Conservation (phyloP, 2,113 vertebrate genomes). For the Trematocara unimaculatum region DNA sequence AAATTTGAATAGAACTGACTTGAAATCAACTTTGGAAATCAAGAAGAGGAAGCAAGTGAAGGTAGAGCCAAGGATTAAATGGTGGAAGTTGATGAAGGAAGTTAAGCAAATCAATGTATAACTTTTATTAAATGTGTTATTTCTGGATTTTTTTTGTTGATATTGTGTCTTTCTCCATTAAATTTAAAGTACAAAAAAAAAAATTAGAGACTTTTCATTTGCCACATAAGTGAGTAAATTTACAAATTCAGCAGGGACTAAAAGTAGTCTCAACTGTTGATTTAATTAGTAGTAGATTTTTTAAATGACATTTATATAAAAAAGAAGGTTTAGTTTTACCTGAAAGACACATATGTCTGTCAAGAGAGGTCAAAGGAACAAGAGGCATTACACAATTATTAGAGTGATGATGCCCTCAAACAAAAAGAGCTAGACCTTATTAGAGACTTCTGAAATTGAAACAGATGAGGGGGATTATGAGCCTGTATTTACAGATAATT, state of each 20-base stretch:
- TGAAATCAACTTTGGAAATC: background rate
- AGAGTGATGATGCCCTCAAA: conserved; percentile 55
- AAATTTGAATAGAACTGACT: background rate
- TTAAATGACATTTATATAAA: conserved; percentile 7
- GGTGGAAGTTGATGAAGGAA: background rate
- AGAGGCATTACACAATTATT: conserved; percentile 59
- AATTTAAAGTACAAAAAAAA: background rate
- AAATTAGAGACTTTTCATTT: background rate
- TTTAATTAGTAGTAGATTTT: background rate
- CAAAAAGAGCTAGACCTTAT: conserved; percentile 40
- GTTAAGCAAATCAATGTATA: background rate
- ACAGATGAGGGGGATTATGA: conserved; percentile 61
- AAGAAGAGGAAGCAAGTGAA: background rate
- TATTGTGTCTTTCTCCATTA: background rate
- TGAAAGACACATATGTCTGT: background rate
- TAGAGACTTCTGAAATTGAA: conserved; percentile 58
- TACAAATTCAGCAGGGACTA: background rate
- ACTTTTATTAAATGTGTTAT: background rate
- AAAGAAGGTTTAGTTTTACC: conserved; percentile 1
- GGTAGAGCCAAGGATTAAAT: background rate
- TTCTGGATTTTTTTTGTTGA: background rate
- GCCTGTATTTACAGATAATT: conserved; percentile 66
- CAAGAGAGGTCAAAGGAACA: conserved; percentile 51
- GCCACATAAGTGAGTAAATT: background rate
- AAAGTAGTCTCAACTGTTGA: background rate